Base-by-base conservation (phyloP, 2,797 vertebrate genomes). In the Taenioides sp. region DNA sequence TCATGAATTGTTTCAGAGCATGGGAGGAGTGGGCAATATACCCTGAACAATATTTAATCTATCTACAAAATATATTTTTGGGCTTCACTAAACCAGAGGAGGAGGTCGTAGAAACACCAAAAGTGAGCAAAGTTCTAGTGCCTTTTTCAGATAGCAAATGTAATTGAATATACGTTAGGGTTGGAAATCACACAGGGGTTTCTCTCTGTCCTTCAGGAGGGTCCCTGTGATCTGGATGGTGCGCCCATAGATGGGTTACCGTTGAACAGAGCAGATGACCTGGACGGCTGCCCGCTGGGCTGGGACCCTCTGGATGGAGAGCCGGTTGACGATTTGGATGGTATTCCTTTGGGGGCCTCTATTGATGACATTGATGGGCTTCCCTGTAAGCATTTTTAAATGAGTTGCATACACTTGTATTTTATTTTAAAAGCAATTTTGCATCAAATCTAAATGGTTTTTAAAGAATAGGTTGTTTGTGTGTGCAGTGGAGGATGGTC, bases 1-100 rank as follows among this genome's bases (percentile, higher is more conserved):
- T 95, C 70, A 94, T 91, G 85, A 82, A 79, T 64, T 95, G 94
- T 78, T 95, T 95, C 71, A 76, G 94, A 67, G 94, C 94, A 1
- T 95, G 94, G 94, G 94, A 95, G 50, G 94, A 95, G 84, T 95
- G 94, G 94, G 93, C 94, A 74, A 91, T 95, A 68, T 95, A 95
- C 76, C 94, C 94, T 0, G 90, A 94, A 72, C 87, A 92, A 73
- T 95, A 93, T 83, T 88, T 95, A 58, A 94, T 95, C 83, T 93
- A 92, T 82, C 88, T 95, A 64, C 94, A 95, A 71, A 95, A 95
- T 77, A 92, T 95, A 82, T 95, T 95, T 75, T 90, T 95, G 82
- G 94, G 94, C 69, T 90, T 91, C 5, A 80, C 90, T 66, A 94
- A 93, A 87, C 83, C 80, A 4, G 92, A 79, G 25, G 93, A 94